A percentile compares a stretch with the other conserved stretches of the same genome.
Conservation (phyloP, 2,888 invertebrate species). For the Oligia latruncula region DNA sequence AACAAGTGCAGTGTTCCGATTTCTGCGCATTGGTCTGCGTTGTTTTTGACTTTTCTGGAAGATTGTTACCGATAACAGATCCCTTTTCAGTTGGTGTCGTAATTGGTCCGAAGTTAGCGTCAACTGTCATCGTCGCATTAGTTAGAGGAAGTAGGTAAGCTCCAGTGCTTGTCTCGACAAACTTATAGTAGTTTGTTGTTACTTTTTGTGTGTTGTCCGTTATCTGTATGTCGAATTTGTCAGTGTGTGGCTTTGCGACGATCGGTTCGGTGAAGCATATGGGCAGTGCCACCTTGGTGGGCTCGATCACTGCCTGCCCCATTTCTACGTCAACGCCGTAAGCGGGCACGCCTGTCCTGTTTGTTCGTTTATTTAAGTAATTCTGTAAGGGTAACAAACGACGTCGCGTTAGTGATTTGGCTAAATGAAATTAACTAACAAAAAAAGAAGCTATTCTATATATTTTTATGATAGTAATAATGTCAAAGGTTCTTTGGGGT, state of each 20-base stretch:
- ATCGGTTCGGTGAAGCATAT: slow-evolving; percentile 75
- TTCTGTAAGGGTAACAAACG: slow-evolving; percentile 59
- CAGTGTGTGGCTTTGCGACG: slow-evolving; percentile 23
- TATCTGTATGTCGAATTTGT: slow-evolving; percentile 61
- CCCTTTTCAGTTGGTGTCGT: slow-evolving; percentile 50
- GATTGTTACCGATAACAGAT: not conserved
- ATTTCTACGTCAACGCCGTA: slow-evolving; percentile 73
- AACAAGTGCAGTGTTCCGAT: slow-evolving; percentile 80
- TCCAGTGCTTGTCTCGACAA: slow-evolving; percentile 75
- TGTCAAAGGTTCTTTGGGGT: not conserved
- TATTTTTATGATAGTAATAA: too few species aligned
- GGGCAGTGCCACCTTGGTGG: slow-evolving; percentile 75
- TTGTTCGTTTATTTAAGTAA: slow-evolving; percentile 61
- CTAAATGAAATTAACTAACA: not conserved
- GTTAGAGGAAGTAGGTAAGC: slow-evolving; percentile 73
- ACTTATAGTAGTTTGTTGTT: slow-evolving; percentile 67
- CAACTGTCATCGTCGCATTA: slow-evolving; percentile 65
- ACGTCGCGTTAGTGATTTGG: not conserved
- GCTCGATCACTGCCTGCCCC: slow-evolving; percentile 52
- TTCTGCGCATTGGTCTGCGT: not conserved
- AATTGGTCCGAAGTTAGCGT: slow-evolving; percentile 65
- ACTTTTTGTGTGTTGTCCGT: slow-evolving; percentile 42
- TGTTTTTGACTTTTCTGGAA: slow-evolving; percentile 33
- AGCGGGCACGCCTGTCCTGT: slow-evolving; percentile 59
- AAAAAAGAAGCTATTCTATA: not conserved